Evolutionary conservation across 2,797 vertebrate species (phyloP), one percentile per base, ranked within the genome.

Genomic region (Zalophus californianus): DNA sequence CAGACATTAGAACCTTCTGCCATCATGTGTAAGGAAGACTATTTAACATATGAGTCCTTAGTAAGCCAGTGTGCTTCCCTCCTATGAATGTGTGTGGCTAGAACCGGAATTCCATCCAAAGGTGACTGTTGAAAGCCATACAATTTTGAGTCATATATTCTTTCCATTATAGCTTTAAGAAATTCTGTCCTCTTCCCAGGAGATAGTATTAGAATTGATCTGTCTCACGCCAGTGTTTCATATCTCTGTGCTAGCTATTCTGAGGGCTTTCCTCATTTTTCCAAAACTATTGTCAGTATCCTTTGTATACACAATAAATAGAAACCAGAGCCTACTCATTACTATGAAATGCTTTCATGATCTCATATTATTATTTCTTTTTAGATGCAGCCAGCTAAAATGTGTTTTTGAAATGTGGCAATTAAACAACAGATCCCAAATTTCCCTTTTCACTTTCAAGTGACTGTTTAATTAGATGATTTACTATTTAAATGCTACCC

Each of bases 341-440:
- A 96, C 87, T 92, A 92, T 90, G 94, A 94, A 97, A 97, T 86
- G 72, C 56, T 97, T 96, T 97, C 89, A 94, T 87, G 64, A 93
- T 95, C 86, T 93, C 90, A 90, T 66, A 78, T 94, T 96, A 96
- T 95, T 94, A 97, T 97, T 97, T 96, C 90, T 93, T 96, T 97
- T 96, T 91, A 92, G 92, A 97, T 58, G 48, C 79, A 97, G 93
- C 90, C 94, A 97, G 68, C 92, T 96, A 96, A 96, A 96, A 96
- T 75, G 77, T 94, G 82, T 93, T 97, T 86, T 94, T 97, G 96
- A 97, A 97, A 97, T 97, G 94, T 97, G 87, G 78, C 94, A 96
- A 94, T 97, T 97, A 97, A 97, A 91, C 72, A 97, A 89, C 88
- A 96, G 87, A 97, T 77, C 88, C 27, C 64, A 86, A 85, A 94